phyloP scores from a whole-genome alignment of 2,888 invertebrate species.

The Alviniconcha strummeri region DNA sequence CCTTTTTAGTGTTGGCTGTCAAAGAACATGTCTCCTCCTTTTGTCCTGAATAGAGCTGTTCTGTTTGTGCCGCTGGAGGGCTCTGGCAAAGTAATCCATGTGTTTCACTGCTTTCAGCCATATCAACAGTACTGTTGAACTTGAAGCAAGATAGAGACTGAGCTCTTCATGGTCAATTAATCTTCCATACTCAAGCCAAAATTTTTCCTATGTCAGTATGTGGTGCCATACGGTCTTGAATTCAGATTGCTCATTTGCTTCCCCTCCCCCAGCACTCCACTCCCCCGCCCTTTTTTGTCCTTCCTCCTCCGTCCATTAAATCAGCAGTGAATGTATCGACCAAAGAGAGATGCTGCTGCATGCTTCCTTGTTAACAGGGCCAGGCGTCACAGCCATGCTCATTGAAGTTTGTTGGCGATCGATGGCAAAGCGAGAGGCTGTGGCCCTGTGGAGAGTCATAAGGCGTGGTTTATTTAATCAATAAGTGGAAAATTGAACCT shows the following conservation, averaged over 20 bases:
- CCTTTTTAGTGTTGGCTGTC: background rate
- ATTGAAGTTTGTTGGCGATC: constrained; percentile 13
- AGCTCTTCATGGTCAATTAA: background rate
- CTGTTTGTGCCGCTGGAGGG: background rate
- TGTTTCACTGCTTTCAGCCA: background rate
- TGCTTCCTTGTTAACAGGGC: background rate
- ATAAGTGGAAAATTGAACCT: constrained; percentile 23
- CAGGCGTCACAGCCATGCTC: background rate
- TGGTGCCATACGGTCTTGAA: background rate
- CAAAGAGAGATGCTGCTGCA: background rate
- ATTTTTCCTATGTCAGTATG: background rate
- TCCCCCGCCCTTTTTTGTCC: background rate
- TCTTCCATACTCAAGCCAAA: background rate
- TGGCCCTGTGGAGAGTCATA: constrained; percentile 1
- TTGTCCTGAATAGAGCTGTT: background rate
- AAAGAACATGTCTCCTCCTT: constrained; percentile 1
- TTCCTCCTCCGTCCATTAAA: background rate
- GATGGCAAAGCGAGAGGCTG: constrained; percentile 6
- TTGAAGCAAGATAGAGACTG: background rate
- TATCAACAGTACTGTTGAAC: too few species aligned
- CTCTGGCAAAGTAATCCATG: background rate
- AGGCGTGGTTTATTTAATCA: constrained; percentile 32
- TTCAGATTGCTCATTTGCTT: background rate
- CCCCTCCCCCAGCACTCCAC: background rate
- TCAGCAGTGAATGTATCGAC: background rate